Base-by-base conservation (phyloP, 1,140 invertebrate species). In the Cyclargus thomasi region DNA sequence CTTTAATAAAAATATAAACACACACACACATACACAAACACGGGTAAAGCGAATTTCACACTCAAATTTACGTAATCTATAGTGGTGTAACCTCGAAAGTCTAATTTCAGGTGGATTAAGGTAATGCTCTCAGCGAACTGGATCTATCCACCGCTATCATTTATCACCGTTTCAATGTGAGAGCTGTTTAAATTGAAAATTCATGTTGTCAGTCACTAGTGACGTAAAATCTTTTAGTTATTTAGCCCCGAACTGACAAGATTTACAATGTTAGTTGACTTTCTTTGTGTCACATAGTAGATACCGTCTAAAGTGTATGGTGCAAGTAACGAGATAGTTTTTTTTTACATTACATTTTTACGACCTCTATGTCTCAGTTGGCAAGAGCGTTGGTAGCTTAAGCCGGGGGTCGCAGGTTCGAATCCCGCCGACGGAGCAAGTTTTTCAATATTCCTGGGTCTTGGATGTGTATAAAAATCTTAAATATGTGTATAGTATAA, bases 281-380 rank as follows among this genome's bases (percentile, higher is more conserved):
- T 81, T 80, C 83, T 83, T 83, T 85, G 80, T 83, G 75, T 75
- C 74, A 85, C 76, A 77, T 21, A 78, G 73, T 82, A 80, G 68
- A 71, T 78, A 65, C 69, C 66, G 66, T 55, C 70, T 74, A 69
- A 74, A 74, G 70, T 70, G 35, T 65, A 35, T 36, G 16, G 47
- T 53, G 29, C 59, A 74, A 81, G 76, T 65, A 21, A 78, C 14
- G 71, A 47, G 3, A 47, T 14, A 1, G 0, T 14, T 1, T 3
- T 47, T 47, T 47, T n/a, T n/a, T n/a, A n/a, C n/a, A n/a, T n/a
- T n/a, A n/a, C n/a, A n/a, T n/a, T n/a, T n/a, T n/a, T n/a, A n/a
- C n/a, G n/a, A n/a, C n/a, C n/a, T n/a, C n/a, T n/a, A n/a, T n/a
- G n/a, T n/a, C n/a, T n/a, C n/a, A n/a, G n/a, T n/a, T n/a, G n/a